phyloP scores from a whole-genome alignment of 2,113 vertebrate species.

The Anas platyrhynchos region DNA sequence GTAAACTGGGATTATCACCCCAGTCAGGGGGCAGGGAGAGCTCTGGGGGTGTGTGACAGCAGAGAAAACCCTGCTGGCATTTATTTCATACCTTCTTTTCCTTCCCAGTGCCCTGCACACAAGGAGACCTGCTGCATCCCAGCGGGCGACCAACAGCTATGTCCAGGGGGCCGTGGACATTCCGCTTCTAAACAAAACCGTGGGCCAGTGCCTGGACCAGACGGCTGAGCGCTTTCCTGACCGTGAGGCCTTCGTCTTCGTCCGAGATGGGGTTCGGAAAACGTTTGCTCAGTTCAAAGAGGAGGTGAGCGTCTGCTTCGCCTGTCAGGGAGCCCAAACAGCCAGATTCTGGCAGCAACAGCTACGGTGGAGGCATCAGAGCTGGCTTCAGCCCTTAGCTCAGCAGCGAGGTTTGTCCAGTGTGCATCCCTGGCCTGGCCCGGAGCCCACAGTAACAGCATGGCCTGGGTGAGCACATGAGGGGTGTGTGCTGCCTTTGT shows the following conservation, averaged over 20 bases:
- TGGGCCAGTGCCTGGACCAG: slow-evolving; percentile 78
- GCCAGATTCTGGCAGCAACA: neutral
- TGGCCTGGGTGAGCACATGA: fast-evolving
- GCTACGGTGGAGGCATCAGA: neutral
- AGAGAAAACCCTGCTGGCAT: neutral
- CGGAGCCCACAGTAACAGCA: neutral
- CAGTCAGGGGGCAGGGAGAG: neutral
- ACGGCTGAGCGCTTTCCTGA: slow-evolving; percentile 75
- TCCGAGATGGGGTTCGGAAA: slow-evolving; percentile 79
- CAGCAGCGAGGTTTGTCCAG: fast-evolving
- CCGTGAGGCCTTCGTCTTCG: slow-evolving; percentile 80
- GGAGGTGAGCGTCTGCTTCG: slow-evolving; percentile 78
- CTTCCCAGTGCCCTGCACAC: slow-evolving; percentile 76
- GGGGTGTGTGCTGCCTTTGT: fast-evolving
- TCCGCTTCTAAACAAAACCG: slow-evolving; percentile 73
- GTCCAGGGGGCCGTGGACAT: slow-evolving; percentile 73
- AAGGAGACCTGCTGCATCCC: slow-evolving; percentile 38
- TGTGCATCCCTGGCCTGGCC: too few species aligned
- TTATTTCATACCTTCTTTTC: neutral
- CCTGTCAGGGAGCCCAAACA: fast-evolving
- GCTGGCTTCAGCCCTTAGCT: fast-evolving
- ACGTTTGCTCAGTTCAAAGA: slow-evolving; percentile 87
- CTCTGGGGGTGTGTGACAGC: neutral
- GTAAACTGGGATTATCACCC: neutral
- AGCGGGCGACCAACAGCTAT: slow-evolving; percentile 82